A percentile compares a stretch with the other conserved stretches of the same genome.
These are phyloP conservation scores for Pterobdella sp. DNA, from an alignment of 2,888 invertebrate genomes.

Conservation along the genomic window DNA sequence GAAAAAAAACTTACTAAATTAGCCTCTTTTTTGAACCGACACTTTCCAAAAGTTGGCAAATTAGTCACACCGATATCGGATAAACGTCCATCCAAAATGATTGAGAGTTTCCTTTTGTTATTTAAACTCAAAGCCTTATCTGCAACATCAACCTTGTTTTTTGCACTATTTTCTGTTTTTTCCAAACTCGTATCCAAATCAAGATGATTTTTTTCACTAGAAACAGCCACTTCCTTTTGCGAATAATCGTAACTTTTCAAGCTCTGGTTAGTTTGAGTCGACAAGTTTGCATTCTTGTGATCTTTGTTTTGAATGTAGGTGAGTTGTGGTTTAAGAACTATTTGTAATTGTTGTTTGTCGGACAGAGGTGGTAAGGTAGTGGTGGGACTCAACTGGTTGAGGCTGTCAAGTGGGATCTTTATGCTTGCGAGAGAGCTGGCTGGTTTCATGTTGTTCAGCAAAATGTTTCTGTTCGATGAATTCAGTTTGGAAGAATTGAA, in stretches of 20 bases:
- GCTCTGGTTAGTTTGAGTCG: neutral
- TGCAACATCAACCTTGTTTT: neutral
- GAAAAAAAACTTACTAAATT: slow-evolving; percentile 5
- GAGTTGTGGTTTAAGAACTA: slow-evolving; percentile 2
- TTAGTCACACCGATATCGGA: slow-evolving; percentile 13
- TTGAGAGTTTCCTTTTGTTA: slow-evolving; percentile 19
- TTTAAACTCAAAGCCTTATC: slow-evolving; percentile 1
- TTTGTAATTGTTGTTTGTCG: neutral
- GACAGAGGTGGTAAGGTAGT: neutral
- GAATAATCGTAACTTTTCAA: neutral
- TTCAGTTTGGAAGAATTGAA: neutral
- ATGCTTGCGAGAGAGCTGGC: neutral
- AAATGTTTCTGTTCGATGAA: neutral
- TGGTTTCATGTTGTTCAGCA: slow-evolving; percentile 9
- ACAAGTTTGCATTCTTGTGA: neutral
- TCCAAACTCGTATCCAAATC: neutral
- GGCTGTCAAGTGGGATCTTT: neutral
- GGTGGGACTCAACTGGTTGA: slow-evolving; percentile 5
- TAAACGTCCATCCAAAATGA: neutral
- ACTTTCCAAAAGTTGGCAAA: neutral
- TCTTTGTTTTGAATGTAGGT: neutral
- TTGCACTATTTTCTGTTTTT: neutral
- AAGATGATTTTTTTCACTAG: neutral
- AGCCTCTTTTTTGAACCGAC: neutral
- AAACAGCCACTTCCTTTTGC: neutral